Evolutionary conservation across 2,797 vertebrate species (phyloP), one percentile per base, ranked within the genome.

Genomic region (Perodicticus potto): DNA sequence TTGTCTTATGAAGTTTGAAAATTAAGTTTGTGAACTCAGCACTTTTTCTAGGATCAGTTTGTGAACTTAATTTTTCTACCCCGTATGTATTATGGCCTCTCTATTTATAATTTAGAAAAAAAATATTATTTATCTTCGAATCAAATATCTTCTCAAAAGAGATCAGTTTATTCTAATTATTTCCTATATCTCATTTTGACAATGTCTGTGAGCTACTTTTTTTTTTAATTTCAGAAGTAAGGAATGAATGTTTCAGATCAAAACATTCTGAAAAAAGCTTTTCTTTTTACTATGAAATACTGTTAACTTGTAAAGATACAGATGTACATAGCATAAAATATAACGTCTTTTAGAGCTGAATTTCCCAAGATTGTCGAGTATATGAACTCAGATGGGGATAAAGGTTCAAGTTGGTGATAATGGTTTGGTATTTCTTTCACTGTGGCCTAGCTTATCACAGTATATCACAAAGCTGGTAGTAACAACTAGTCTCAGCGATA

Each of bases 151-250:
- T 20, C 10, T 74, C 69, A 74, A 53, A 8, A n/a, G 27, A n/a
- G 1, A 73, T 37, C 19, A 20, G 2, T 17, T 57, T 85, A 32
- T 55, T 76, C 0, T 29, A 86, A 55, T 83, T 69, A n/a, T 63
- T 81, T 74, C 40, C 61, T 63, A 40, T 59, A 80, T 40, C 29
- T 88, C 12, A 84, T 25, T 88, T 87, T 91, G 5, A 74, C 7
- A 59, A 23, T 69, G 23, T 1, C 3, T 84, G 7, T 55, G 25
- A 80, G 37, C 69, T 93, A 55, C 3, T 29, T 20, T 67, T 43
- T 23, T 27, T 91, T 34, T 83, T 55, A 25, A 61, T 72, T 95
- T 92, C 23, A 67, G 20, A 91, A 91, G 88, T 34, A 63, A 83
- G 49, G 43, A 74, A 73, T 43, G 4, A 82, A 19, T 43, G 12